A percentile compares a stretch with the other conserved stretches of the same genome.
phyloP scores from a whole-genome alignment of 2,797 vertebrate species.

The Gouania willdenowi region DNA sequence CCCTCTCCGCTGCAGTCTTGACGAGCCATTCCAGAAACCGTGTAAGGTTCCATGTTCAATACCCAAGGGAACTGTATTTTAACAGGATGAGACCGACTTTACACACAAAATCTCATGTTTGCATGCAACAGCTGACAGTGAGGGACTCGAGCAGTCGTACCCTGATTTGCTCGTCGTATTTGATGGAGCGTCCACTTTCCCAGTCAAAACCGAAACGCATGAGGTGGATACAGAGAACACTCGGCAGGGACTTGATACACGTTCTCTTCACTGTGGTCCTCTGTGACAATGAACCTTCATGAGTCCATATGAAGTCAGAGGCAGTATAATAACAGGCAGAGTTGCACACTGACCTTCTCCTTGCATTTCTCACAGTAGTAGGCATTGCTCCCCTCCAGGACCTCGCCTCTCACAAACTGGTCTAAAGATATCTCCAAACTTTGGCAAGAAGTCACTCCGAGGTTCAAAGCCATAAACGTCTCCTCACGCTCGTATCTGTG shows the following conservation, averaged over 20 bases:
- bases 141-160: constrained; percentile 62
- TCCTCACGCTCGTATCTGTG: constrained; percentile 94
- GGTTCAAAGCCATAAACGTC: constrained; percentile 97
- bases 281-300: constrained; percentile 54
- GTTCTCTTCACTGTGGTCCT: constrained; percentile 97
- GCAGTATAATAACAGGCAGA: not conserved
- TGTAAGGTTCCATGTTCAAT: constrained; percentile 99
- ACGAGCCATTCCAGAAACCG: constrained; percentile 95
- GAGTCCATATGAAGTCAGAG: not conserved
- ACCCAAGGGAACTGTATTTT: constrained; percentile 91
- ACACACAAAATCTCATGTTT: not conserved
- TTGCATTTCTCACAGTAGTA: constrained; percentile 99
- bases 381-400: constrained; percentile 96
- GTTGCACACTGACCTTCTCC: constrained; percentile 86
- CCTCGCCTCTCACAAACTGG: constrained; percentile 97
- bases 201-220: constrained; percentile 99
- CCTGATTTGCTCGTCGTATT: constrained; percentile 97
- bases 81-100: not conserved
- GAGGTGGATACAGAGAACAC: constrained; percentile 93
- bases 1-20: constrained; percentile 91
- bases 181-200: constrained; percentile 98
- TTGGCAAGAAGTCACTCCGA: constrained; percentile 97
- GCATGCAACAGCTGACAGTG: not conserved
- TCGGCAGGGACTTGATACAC: constrained; percentile 94
- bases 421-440: constrained; percentile 97